These are phyloP conservation scores for Drosophila aff. DNA, from an alignment of 1,140 invertebrate genomes.

Conservation along the genomic window DNA sequence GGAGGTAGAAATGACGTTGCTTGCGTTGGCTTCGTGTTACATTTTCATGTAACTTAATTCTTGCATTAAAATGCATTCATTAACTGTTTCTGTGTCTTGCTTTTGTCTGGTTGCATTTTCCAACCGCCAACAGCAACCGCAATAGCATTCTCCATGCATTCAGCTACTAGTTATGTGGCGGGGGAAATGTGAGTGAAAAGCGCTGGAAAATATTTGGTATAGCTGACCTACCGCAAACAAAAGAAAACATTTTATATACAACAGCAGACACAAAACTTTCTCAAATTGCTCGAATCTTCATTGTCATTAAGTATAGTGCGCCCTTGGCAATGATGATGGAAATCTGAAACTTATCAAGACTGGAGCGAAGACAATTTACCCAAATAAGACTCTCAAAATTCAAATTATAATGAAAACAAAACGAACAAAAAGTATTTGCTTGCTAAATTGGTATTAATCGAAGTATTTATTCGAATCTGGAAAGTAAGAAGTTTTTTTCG, in stretches of 20 bases:
- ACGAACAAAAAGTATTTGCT: no score
- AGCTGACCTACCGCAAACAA: conserved; percentile 66
- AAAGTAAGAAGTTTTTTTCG: no score
- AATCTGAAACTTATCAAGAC: background rate
- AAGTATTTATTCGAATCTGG: no score
- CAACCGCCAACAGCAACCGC: conserved; percentile 52
- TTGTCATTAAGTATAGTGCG: conserved; percentile 20
- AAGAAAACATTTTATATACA: conserved; percentile 23
- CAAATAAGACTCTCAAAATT: no score
- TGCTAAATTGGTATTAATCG: no score
- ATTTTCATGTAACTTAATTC: conserved; percentile 80
- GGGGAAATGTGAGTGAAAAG: conserved; percentile 21
- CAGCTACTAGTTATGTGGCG: background rate
- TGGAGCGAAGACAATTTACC: no score
- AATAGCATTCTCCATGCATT: conserved; percentile 17
- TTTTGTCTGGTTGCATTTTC: conserved; percentile 26
- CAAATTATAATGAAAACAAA: background rate
- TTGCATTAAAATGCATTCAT: conserved; percentile 81
- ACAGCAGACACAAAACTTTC: conserved; percentile 57
- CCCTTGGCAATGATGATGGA: conserved; percentile 11
- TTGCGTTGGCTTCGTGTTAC: conserved; percentile 64
- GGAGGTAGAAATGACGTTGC: conserved; percentile 46
- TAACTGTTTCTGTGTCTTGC: conserved; percentile 57
- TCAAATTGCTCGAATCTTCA: conserved; percentile 36
- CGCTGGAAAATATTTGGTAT: conserved; percentile 59